Base-by-base conservation (phyloP, 1,140 invertebrate genomes). In the Choristoneura fumiferana region DNA sequence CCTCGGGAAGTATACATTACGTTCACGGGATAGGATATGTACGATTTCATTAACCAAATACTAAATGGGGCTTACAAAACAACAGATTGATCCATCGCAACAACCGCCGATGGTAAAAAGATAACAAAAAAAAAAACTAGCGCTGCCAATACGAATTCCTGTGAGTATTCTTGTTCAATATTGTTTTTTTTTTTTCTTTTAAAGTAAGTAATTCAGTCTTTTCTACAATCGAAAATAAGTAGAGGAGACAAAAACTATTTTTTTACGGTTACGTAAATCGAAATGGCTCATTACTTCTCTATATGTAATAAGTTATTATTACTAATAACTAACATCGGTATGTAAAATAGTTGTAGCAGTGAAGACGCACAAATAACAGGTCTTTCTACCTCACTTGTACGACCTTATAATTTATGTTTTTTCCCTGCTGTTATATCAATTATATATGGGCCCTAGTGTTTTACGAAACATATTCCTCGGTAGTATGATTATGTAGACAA, bases 261-360 rank as follows among this genome's bases (percentile, higher is more conserved):
- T 67, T 73, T 73, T 72, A 66, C 63, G 67, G 72, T 81, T 81
- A 84, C 77, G 76, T 82, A 84, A 84, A 76, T 73, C 73, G 68
- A 76, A 81, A 81, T 78, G 76, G 68, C 71, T 77, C 71, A 77
- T 53, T 77, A 81, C 76, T 78, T 81, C 75, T 70, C 76, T 87
- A 84, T 73, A 74, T 68, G 70, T 80, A 81, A 72, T n/a, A n/a
- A n/a, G n/a, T n/a, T n/a, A n/a, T n/a, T n/a, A n/a, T n/a, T n/a
- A n/a, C n/a, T n/a, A n/a, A n/a, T 84, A 81, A 86, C 85, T 88
- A 85, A 82, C 79, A 79, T 86, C 81, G 75, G 81, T 84, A 84
- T 84, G 78, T 83, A 87, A 87, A 85, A 87, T 87, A 84, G 73
- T 75, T 80, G 62, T 60, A 62, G 70, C 68, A 71, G 66, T 68